Evolutionary conservation across 2,113 vertebrate genomes (phyloP).

Genomic region (Pangasianodon hypophthalmus): DNA sequence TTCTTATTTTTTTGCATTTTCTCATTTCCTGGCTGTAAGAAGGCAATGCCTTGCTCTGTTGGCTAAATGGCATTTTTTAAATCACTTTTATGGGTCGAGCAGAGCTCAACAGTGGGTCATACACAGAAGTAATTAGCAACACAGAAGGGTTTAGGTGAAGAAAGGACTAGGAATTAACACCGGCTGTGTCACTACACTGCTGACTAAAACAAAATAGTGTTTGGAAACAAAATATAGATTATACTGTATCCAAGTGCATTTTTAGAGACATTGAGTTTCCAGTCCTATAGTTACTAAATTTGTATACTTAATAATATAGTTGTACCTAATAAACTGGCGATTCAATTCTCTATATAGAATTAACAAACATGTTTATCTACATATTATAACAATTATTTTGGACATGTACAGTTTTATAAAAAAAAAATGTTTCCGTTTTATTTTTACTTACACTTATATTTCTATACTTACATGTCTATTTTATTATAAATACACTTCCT

Average conservation of each 20-base stretch:
- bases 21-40: not conserved
- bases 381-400: not conserved
- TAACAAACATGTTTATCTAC: not conserved
- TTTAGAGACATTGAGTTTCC: not conserved
- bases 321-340: not conserved
- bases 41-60: conserved; percentile 6
- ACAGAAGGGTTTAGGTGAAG: conserved; percentile 18
- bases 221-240: not conserved
- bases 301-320: not conserved
- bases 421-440: not conserved
- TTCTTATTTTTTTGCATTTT: not conserved
- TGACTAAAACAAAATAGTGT: not conserved
- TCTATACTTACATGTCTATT: not conserved
- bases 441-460: not conserved
- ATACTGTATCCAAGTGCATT: too few species aligned
- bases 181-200: not conserved
- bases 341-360: not conserved
- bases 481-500: not conserved
- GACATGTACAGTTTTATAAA: not conserved
- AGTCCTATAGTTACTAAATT: not conserved
- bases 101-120: conserved; percentile 36
- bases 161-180: not conserved
- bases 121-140: conserved; percentile 35
- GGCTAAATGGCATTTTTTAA: conserved; percentile 34
- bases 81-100: conserved; percentile 34